A percentile compares a stretch with the other conserved stretches of the same genome.
Evolutionary conservation across 2,113 vertebrate species (phyloP).

Genomic region (Pontoporia blainvillei): DNA sequence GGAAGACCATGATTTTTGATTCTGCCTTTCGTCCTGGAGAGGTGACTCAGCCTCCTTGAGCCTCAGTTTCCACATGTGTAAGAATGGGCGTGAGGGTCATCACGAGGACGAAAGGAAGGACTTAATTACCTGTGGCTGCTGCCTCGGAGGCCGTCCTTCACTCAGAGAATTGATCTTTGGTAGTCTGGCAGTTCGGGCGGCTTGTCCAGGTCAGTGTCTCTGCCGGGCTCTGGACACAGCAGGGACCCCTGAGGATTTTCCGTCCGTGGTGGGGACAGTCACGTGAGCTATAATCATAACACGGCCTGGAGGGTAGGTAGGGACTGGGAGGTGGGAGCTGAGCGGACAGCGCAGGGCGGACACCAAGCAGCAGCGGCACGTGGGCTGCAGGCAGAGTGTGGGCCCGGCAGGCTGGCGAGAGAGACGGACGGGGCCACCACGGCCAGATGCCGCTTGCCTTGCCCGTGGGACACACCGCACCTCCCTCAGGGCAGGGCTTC

Average conservation of each 20-base stretch:
- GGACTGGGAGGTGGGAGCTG: background rate
- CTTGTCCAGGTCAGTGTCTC: background rate
- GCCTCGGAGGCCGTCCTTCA: rapidly evolving
- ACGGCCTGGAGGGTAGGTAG: background rate
- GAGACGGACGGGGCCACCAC: background rate
- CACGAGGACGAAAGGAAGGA: background rate
- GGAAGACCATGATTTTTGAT: background rate
- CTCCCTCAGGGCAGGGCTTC: background rate
- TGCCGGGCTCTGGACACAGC: background rate
- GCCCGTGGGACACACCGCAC: background rate
- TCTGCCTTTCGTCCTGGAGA: background rate
- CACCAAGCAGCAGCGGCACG: background rate
- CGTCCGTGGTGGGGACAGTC: background rate
- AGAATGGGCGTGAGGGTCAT: background rate
- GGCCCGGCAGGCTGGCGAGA: background rate
- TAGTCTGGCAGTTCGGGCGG: rapidly evolving
- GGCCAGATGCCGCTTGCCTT: rapidly evolving
- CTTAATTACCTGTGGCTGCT: background rate
- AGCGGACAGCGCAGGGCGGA: background rate
- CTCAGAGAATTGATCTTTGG: background rate
- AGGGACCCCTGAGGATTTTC: background rate
- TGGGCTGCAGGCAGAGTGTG: background rate
- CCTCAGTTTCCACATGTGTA: background rate
- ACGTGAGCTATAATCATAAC: background rate
- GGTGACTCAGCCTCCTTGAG: background rate